These are phyloP conservation scores for Plodia interpunctella DNA, from an alignment of 1,140 invertebrate species.

Conservation along the genomic window DNA sequence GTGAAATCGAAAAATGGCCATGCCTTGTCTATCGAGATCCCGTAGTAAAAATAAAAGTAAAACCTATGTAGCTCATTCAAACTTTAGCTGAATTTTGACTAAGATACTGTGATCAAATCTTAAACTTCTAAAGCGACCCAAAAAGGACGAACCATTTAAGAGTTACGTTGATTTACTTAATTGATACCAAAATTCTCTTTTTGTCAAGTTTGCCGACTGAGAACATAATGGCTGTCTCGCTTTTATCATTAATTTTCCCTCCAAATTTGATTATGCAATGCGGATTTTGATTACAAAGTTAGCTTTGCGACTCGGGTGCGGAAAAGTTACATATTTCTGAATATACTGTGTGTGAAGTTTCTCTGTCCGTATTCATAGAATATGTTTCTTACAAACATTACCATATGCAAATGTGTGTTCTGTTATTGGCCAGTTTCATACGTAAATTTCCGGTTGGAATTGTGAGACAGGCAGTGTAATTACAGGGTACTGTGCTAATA, in stretches of 20 bases:
- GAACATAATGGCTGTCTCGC: neutral
- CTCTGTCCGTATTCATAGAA: neutral
- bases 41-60: too few species aligned
- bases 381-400: neutral
- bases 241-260: neutral
- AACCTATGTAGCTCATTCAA: too few species aligned
- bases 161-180: neutral
- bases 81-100: too few species aligned
- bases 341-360: neutral
- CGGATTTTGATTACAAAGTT: slow-evolving; percentile 1
- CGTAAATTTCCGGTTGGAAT: too few species aligned
- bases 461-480: too few species aligned
- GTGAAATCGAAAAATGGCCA: too few species aligned
- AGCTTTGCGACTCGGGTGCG: neutral
- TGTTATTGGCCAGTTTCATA: too few species aligned
- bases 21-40: too few species aligned
- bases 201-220: neutral
- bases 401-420: too few species aligned
- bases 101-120: neutral
- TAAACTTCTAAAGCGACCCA: neutral
- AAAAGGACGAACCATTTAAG: neutral
- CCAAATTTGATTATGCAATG: neutral
- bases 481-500: too few species aligned
- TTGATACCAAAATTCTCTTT: neutral
- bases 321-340: neutral